These are phyloP conservation scores for Diabrotica balteata DNA, from an alignment of 2,888 invertebrate genomes.

Conservation along the genomic window DNA sequence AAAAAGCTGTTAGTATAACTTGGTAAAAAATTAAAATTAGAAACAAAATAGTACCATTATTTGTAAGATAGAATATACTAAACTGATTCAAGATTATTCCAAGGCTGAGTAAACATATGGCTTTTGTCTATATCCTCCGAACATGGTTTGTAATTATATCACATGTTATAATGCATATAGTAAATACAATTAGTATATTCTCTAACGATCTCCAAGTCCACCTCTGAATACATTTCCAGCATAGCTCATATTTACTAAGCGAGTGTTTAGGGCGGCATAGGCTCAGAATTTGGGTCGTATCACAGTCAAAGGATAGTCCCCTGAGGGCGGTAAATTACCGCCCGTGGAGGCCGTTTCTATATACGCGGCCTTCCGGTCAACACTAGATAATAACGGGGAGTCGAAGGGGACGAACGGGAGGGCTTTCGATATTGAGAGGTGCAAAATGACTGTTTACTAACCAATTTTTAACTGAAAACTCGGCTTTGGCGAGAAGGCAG, in stretches of 20 bases:
- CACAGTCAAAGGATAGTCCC: conserved; percentile 31
- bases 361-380: conserved; percentile 28
- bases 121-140: too few species aligned
- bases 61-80: too few species aligned
- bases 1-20: too few species aligned
- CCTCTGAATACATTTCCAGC: conserved; percentile 11
- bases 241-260: conserved; percentile 29
- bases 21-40: too few species aligned
- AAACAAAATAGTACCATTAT: too few species aligned
- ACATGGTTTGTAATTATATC: too few species aligned
- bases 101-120: too few species aligned
- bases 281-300: conserved; percentile 30
- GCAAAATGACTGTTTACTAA: conserved; percentile 13
- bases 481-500: too few species aligned
- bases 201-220: not conserved
- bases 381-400: conserved; percentile 24
- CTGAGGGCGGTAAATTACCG: conserved; percentile 30
- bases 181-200: too few species aligned
- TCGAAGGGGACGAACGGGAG: not conserved
- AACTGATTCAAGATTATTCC: too few species aligned
- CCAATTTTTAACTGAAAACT: conserved; percentile 8
- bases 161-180: too few species aligned
- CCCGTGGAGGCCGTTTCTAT: conserved; percentile 18
- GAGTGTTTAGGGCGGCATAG: conserved; percentile 29
- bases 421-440: conserved; percentile 16